Conservation (phyloP, 2,113 vertebrate genomes). For the Tachysurus fulvidraco region DNA sequence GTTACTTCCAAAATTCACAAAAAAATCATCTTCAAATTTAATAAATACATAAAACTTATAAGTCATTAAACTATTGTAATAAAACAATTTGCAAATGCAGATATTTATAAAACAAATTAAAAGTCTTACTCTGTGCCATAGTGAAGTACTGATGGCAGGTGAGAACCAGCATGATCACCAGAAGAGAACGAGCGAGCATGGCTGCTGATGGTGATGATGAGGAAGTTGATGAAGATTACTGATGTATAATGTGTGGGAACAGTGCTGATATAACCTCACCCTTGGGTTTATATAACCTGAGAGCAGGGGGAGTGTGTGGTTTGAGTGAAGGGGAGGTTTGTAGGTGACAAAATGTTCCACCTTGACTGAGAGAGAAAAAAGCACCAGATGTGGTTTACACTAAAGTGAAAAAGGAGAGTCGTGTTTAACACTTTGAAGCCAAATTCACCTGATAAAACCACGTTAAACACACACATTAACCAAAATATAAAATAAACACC, state of each 20-base stretch:
- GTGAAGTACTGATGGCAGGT: conserved; percentile 24
- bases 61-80: not conserved
- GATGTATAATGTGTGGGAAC: not conserved
- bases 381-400: not conserved
- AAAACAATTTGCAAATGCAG: not conserved
- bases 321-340: not conserved
- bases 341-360: conserved; percentile 54
- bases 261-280: not conserved
- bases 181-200: conserved; percentile 27
- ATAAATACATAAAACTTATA: not conserved
- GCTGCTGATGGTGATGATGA: not conserved
- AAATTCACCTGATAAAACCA: not conserved
- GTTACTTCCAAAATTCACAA: not conserved
- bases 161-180: conserved; percentile 58
- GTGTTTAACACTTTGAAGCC: not conserved
- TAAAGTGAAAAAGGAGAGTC: not conserved
- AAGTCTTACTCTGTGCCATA: conserved; percentile 53
- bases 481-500: too few relatives aligned
- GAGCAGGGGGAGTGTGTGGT: conserved; percentile 20
- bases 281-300: not conserved
- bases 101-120: not conserved
- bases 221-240: not conserved
- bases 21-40: not conserved
- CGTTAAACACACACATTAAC: not conserved
- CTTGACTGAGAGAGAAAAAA: not conserved